These are phyloP conservation scores for Choreutis nemorana DNA, from an alignment of 2,888 invertebrate genomes.

Conservation along the genomic window DNA sequence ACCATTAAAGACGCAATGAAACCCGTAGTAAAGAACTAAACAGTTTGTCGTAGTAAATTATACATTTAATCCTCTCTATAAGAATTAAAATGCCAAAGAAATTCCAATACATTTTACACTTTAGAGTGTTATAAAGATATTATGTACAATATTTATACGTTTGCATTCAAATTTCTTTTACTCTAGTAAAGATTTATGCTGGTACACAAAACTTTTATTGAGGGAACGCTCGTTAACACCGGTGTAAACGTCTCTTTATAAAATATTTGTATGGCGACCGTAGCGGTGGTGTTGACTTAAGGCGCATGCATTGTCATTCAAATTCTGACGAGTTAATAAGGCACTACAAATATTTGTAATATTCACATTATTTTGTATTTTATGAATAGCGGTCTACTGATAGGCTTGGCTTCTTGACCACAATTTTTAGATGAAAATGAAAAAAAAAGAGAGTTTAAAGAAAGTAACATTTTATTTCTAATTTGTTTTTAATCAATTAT, in stretches of 20 bases:
- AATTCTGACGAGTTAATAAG: constrained; percentile 38
- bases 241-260: constrained; percentile 47
- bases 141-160: constrained; percentile 48
- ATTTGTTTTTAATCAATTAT: no score
- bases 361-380: no score
- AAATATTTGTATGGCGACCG: constrained; percentile 35
- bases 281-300: constrained; percentile 34
- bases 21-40: background rate
- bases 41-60: background rate
- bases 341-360: constrained; percentile 12
- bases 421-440: no score
- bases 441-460: no score
- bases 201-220: constrained; percentile 52
- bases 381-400: no score
- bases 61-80: background rate
- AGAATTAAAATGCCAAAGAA: constrained; percentile 6
- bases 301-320: constrained; percentile 42
- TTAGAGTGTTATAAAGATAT: constrained; percentile 41
- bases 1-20: constrained; percentile 3
- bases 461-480: no score
- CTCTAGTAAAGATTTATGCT: constrained; percentile 46
- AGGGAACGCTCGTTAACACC: constrained; percentile 56
- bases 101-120: constrained; percentile 24
- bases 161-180: constrained; percentile 37
- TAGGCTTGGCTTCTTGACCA: no score